A percentile compares a stretch with the other conserved stretches of the same genome.
phyloP scores from a whole-genome alignment of 2,797 vertebrate genomes.

The Tinamus major region DNA sequence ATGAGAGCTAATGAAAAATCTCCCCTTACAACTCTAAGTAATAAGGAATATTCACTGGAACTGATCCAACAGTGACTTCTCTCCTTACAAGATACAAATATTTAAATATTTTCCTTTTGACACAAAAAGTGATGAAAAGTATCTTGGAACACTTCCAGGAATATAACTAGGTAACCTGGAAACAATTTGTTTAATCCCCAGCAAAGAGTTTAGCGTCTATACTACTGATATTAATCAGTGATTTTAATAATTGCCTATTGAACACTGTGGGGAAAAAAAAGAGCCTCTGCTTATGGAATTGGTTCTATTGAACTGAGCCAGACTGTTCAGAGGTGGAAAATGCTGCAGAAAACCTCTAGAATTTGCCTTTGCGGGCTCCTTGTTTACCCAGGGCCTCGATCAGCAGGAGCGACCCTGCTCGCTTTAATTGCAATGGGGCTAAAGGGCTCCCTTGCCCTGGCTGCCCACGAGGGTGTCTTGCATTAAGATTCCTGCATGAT shows the following conservation, averaged over 20 bases:
- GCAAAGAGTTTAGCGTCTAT: background rate
- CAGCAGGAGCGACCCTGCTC: background rate
- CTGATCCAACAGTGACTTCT: background rate
- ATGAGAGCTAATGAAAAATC: background rate
- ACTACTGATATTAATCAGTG: background rate
- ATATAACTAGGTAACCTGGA: background rate
- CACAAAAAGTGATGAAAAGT: conserved; percentile 6
- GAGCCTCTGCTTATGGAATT: background rate
- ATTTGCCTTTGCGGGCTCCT: background rate
- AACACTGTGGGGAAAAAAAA: background rate
- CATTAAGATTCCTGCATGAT: background rate
- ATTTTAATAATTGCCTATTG: background rate
- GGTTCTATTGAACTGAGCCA: background rate
- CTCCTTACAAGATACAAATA: background rate
- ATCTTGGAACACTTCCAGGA: background rate
- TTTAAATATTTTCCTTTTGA: background rate
- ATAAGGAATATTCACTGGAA: background rate
- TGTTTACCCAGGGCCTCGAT: background rate
- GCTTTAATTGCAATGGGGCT: background rate
- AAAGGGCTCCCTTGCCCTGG: background rate
- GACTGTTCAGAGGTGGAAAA: background rate
- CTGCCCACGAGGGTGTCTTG: background rate
- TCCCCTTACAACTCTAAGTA: background rate
- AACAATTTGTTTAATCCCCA: conserved; percentile 10
- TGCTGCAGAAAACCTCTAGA: background rate